Conservation (phyloP, 2,113 vertebrate genomes). For the Gracilinanus agilis region DNA sequence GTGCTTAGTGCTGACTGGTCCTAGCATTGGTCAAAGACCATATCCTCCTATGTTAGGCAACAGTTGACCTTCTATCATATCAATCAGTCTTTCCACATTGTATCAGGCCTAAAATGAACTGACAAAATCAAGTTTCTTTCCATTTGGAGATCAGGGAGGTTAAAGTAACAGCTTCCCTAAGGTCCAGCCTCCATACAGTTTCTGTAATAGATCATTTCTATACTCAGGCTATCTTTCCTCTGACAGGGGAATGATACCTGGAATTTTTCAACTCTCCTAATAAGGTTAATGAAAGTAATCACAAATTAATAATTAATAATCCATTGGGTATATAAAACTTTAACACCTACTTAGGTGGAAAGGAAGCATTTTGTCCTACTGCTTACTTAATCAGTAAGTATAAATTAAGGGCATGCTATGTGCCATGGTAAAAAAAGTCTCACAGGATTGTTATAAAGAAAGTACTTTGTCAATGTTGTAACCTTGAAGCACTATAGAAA, state of each 20-base stretch:
- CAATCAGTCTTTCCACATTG: neutral
- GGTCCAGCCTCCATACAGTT: neutral
- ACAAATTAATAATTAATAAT: neutral
- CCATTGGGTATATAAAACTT: neutral
- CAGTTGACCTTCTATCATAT: neutral
- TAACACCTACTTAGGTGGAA: neutral
- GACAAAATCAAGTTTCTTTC: neutral
- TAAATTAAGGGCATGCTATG: neutral
- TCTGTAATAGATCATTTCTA: neutral
- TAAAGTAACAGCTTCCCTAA: neutral
- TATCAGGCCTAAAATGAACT: neutral
- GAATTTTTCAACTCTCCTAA: neutral
- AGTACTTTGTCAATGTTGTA: neutral
- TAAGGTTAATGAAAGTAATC: neutral
- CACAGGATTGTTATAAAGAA: neutral
- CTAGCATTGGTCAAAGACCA: neutral
- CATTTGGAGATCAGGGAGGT: neutral
- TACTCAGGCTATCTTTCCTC: neutral
- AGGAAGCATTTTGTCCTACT: neutral
- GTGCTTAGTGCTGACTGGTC: too few species aligned
- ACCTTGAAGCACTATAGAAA: neutral
- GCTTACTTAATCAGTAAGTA: neutral
- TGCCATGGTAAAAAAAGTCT: neutral
- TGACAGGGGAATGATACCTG: neutral
- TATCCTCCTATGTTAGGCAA: neutral